Percentiles rank a stretch among this genome's conserved stretches.
phyloP scores from a whole-genome alignment of 1,140 invertebrate species.

The Drosophila sproati region DNA sequence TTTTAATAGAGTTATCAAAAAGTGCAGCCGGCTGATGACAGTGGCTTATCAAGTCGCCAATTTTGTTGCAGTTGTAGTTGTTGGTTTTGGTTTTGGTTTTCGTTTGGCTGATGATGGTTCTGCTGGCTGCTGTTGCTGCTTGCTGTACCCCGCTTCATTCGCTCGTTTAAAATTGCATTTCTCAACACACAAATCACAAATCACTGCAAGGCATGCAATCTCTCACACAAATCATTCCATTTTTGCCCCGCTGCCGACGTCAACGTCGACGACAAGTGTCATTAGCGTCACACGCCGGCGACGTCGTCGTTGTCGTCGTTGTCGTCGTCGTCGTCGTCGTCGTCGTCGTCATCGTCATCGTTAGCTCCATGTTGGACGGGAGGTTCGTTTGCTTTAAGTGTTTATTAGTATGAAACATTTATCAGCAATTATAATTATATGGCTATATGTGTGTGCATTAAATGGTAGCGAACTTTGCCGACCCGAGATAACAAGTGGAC shows the following conservation, averaged over 20 bases:
- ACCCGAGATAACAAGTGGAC: conserved; percentile 60
- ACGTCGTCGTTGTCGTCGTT: conserved; percentile 7
- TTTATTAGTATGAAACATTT: conserved; percentile 81
- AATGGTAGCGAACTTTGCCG: conserved; percentile 70
- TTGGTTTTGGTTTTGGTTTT: not conserved
- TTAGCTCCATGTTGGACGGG: conserved; percentile 33
- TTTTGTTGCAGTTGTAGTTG: not conserved
- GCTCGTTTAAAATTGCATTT: conserved; percentile 79
- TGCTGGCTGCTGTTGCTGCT: conserved; percentile 33
- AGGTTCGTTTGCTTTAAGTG: conserved; percentile 55
- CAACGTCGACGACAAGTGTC: conserved; percentile 2
- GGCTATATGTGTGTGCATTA: conserved; percentile 61
- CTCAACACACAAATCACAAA: conserved; percentile 81
- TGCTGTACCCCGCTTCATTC: conserved; percentile 28
- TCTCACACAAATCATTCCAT: conserved; percentile 82
- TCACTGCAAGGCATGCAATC: conserved; percentile 80
- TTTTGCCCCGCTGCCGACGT: conserved; percentile 47
- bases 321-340: conserved; percentile 41
- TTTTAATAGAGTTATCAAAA: conserved; percentile 79
- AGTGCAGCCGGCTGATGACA: conserved; percentile 69
- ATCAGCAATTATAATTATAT: conserved; percentile 82
- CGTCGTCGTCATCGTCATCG: conserved; percentile 24
- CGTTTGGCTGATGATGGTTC: not conserved
- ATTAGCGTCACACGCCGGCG: not conserved
- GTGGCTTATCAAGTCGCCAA: conserved; percentile 69